These are phyloP conservation scores for Sphaerophoria taeniata DNA, from an alignment of 2,888 invertebrate genomes.

Conservation along the genomic window DNA sequence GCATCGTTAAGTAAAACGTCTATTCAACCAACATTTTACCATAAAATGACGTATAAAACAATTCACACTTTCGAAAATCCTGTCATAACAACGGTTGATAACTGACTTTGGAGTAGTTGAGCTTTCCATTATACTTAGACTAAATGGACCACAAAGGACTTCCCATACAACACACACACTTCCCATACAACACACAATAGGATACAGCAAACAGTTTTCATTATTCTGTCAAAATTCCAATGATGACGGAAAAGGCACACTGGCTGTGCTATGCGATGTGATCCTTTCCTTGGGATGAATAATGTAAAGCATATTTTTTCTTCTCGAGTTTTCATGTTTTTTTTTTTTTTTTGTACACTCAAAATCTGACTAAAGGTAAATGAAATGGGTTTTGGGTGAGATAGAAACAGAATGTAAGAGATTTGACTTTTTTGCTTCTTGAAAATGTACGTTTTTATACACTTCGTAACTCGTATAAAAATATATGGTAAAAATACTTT, in stretches of 20 bases:
- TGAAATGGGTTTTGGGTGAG: conserved; percentile 62
- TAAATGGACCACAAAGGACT: conserved; percentile 21
- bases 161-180: too few relatives aligned
- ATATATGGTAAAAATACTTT: conserved; percentile 10
- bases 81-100: conserved; percentile 26
- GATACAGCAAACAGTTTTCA: conserved; percentile 59
- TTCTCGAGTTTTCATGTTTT: not conserved
- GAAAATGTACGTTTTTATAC: not conserved
- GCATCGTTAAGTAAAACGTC: conserved; percentile 52
- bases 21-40: conserved; percentile 32
- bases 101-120: not conserved
- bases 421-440: conserved; percentile 50
- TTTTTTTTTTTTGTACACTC: not conserved
- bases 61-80: conserved; percentile 79
- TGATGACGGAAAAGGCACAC: conserved; percentile 45
- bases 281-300: conserved; percentile 60
- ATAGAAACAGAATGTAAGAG: conserved; percentile 17
- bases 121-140: conserved; percentile 31
- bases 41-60: conserved; percentile 78
- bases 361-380: conserved; percentile 55
- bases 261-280: conserved; percentile 57
- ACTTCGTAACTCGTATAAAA: not conserved
- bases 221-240: conserved; percentile 70
- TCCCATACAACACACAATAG: conserved; percentile 15
- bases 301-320: conserved; percentile 40